These are phyloP conservation scores for Synanthedon andrenaeformis DNA, from an alignment of 2,888 invertebrate species.

Conservation along the genomic window DNA sequence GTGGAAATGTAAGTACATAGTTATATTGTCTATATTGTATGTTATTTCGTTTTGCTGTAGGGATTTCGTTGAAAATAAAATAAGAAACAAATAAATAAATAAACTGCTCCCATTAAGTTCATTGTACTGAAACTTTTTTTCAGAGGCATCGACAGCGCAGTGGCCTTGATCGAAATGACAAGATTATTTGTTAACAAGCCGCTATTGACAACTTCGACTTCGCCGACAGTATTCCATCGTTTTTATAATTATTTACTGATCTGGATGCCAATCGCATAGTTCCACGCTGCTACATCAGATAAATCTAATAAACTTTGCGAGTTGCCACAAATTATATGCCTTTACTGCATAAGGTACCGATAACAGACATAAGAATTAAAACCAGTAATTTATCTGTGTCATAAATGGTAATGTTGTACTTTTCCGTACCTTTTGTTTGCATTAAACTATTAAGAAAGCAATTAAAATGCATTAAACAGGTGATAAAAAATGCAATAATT, in stretches of 20 bases:
- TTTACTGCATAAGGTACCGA: too few species aligned
- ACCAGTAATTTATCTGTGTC: neutral
- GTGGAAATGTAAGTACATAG: too few species aligned
- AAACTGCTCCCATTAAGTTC: slow-evolving; percentile 30
- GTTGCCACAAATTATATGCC: too few species aligned
- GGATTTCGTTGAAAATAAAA: too few species aligned
- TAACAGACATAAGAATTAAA: too few species aligned
- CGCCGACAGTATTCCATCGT: neutral
- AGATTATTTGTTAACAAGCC: slow-evolving; percentile 39
- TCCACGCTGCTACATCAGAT: too few species aligned
- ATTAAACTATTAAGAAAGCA: slow-evolving; percentile 3
- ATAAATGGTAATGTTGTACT: neutral
- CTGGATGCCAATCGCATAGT: too few species aligned
- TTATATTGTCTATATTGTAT: too few species aligned
- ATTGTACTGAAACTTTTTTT: slow-evolving; percentile 19
- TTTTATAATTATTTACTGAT: neutral
- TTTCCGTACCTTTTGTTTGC: neutral
- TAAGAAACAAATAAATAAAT: slow-evolving; percentile 5
- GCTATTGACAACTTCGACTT: slow-evolving; percentile 27
- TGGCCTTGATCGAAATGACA: slow-evolving; percentile 53
- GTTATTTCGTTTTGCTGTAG: too few species aligned
- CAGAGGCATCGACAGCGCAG: slow-evolving; percentile 16
- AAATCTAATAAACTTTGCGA: too few species aligned
- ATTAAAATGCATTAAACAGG: slow-evolving; percentile 1
- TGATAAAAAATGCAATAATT: slow-evolving; percentile 9